Conservation (phyloP, 2,113 vertebrate species). For the Eublepharis macularius region DNA sequence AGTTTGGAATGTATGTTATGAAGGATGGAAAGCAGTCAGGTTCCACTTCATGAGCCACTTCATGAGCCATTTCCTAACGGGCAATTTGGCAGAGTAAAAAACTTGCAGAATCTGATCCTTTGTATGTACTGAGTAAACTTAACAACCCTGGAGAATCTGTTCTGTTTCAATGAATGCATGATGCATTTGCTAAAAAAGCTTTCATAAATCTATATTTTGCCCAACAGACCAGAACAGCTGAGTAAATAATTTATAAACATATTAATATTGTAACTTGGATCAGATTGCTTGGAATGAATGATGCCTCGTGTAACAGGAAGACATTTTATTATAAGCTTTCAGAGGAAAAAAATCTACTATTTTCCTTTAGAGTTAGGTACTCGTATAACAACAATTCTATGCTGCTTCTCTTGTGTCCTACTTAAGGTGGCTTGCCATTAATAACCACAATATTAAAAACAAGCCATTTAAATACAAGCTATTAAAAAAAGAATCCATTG, state of each 20-base stretch:
- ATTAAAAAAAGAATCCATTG: no score
- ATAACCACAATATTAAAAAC: no score
- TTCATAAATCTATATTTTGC: slow-evolving; percentile 41
- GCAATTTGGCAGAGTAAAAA: slow-evolving; percentile 17
- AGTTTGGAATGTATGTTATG: neutral
- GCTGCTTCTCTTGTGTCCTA: no score
- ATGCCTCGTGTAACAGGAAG: fast-evolving
- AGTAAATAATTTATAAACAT: slow-evolving; percentile 45
- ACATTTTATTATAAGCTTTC: slow-evolving; percentile 16
- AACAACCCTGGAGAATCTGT: slow-evolving; percentile 24
- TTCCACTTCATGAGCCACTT: slow-evolving; percentile 4
- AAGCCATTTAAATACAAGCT: no score
- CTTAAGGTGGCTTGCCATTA: no score
- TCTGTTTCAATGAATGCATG: slow-evolving; percentile 25
- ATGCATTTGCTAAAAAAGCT: neutral
- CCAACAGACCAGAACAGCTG: slow-evolving; percentile 37
- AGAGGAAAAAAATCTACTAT: neutral
- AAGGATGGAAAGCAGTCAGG: neutral
- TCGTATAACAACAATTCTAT: no score
- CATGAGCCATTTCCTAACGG: slow-evolving; percentile 12
- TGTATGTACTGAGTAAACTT: slow-evolving; percentile 6
- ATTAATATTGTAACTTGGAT: slow-evolving; percentile 29
- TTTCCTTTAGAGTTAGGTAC: neutral
- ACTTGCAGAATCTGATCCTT: slow-evolving; percentile 6
- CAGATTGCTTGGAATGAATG: slow-evolving; percentile 9